phyloP scores from a whole-genome alignment of 2,797 vertebrate genomes.

The Crocidura indochinensis region DNA sequence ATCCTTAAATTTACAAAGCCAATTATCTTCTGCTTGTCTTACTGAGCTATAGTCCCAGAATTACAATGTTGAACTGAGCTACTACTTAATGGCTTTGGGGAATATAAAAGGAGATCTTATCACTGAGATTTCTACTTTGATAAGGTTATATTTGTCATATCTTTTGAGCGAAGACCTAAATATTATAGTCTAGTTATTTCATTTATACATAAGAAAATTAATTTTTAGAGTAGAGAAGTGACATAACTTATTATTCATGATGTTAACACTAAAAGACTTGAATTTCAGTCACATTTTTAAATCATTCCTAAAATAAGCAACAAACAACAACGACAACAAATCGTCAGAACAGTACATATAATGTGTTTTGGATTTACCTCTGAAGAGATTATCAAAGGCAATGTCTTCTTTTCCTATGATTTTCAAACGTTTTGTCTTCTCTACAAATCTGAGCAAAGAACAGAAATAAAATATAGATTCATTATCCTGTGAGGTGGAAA shows the following conservation, averaged over 20 bases:
- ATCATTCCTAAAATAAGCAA: not conserved
- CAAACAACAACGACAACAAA: slow-evolving; percentile 1
- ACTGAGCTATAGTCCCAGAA: not conserved
- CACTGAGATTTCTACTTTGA: not conserved
- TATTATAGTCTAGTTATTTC: not conserved
- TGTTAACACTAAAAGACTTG: not conserved
- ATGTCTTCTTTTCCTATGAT: slow-evolving; percentile 90
- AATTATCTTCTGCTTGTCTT: not conserved
- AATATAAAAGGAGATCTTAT: not conserved
- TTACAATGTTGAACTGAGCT: not conserved
- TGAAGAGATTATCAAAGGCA: slow-evolving; percentile 86
- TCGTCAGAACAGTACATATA: slow-evolving; percentile 26
- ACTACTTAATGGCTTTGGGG: not conserved
- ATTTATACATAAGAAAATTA: slow-evolving; percentile 34
- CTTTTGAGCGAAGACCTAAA: not conserved
- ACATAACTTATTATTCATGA: not conserved
- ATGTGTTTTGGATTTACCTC: slow-evolving; percentile 80
- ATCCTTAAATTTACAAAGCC: too few relatives aligned
- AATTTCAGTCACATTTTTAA: not conserved
- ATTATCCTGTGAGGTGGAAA: slow-evolving; percentile 87
- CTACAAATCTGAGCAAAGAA: slow-evolving; percentile 87
- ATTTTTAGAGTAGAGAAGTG: not conserved
- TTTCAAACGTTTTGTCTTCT: slow-evolving; percentile 90
- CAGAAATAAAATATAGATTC: slow-evolving; percentile 86
- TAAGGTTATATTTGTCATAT: not conserved